phyloP scores from a whole-genome alignment of 2,888 invertebrate genomes.

The Perizoma flavofasciatum region DNA sequence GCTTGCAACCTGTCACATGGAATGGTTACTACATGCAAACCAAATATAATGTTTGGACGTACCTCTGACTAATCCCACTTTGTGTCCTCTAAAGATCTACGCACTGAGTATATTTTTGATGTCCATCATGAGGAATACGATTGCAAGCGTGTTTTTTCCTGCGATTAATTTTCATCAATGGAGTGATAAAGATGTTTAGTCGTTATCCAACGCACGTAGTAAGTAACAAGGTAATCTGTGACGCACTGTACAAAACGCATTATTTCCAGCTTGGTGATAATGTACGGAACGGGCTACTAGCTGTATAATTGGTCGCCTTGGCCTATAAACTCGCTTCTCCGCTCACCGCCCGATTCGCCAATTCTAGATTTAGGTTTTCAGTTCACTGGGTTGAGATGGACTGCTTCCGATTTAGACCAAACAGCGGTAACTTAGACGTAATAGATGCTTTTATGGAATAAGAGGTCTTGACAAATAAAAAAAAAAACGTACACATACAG shows the following conservation, averaged over 20 bases:
- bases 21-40: too few relatives aligned
- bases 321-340: slow-evolving; percentile 71
- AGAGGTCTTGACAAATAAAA: neutral
- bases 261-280: slow-evolving; percentile 48
- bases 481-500: too few relatives aligned
- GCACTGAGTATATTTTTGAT: too few relatives aligned
- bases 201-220: neutral
- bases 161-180: too few relatives aligned
- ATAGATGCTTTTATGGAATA: slow-evolving; percentile 2
- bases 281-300: slow-evolving; percentile 51
- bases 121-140: too few relatives aligned
- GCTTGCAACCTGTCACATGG: too few relatives aligned
- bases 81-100: too few relatives aligned
- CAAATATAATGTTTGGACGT: too few relatives aligned
- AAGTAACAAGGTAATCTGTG: slow-evolving; percentile 23
- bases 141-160: too few relatives aligned
- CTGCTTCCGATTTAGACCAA: slow-evolving; percentile 58
- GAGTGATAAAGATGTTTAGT: neutral
- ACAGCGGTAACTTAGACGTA: slow-evolving; percentile 3
- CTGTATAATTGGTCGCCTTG: slow-evolving; percentile 74
- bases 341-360: slow-evolving; percentile 72
- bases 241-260: slow-evolving; percentile 48
- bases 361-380: slow-evolving; percentile 83
- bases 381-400: slow-evolving; percentile 73
- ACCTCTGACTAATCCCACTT: too few relatives aligned